Base-by-base conservation (phyloP, 2,888 invertebrate genomes). In the Stomorhina lunata region DNA sequence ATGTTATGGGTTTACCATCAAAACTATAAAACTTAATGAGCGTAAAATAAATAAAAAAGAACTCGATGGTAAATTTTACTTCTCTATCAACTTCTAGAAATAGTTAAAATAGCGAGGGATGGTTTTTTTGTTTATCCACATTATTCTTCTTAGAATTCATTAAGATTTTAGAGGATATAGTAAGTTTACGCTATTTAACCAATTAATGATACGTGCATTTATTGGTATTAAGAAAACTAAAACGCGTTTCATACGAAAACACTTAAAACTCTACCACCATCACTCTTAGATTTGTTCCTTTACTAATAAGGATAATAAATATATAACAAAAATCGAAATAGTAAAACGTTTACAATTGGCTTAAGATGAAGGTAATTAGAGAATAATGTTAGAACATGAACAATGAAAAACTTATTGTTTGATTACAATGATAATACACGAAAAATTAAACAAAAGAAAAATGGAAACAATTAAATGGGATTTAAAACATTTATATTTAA, bases 161-260 rank as follows among this genome's bases (percentile, higher is more conserved):
- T n/a, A 27, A 75, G 29, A 57, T 66, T 65, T 69, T 59, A 27
- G n/a, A 20, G 25, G 27, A 65, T 63, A n/a, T 48, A 66, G 72
- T 66, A 71, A 76, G 57, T 81, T 66, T 72, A 66, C 66, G 71
- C 76, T 77, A 78, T 81, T 73, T 57, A 69, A 25, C 63, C 68
- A 78, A 73, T 81, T 81, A 78, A 81, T 78, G 77, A 69, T 63
- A 81, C 81, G 78, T 81, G 73, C 45, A 78, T 61, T 79, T 72
- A 66, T 79, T 72, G 65, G 72, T 43, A 72, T 66, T 61, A 72
- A 20, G 50, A 50, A 43, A 73, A 68, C 50, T 17, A 9, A 50
- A 40, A 45, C 9, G 2, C 4, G 12, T n/a, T 6, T 22, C 5
- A 50, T 7, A 57, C 20, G 25, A 7, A 65, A 6, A 45, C 37